These are phyloP conservation scores for Steinernema feltiae DNA, from an alignment of 1,140 invertebrate genomes.

Conservation along the genomic window DNA sequence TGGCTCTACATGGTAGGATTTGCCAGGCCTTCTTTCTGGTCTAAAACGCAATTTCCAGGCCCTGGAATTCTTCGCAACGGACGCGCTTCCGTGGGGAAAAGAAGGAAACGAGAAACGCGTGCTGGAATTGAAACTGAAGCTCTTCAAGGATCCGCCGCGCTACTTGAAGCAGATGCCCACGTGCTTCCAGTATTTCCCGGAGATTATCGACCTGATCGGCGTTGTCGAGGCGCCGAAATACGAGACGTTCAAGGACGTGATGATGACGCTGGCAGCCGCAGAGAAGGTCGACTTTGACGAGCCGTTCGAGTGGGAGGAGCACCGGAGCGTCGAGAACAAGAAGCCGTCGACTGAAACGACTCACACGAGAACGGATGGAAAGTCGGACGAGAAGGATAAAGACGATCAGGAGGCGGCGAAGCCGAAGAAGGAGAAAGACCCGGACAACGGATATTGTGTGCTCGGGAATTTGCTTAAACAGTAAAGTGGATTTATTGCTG, in stretches of 20 bases:
- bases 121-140: neutral
- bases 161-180: neutral
- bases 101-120: neutral
- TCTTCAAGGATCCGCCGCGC: neutral
- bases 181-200: neutral
- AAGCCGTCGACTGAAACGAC: too few species aligned
- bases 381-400: too few species aligned
- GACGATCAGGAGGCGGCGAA: too few species aligned
- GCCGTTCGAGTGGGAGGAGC: neutral
- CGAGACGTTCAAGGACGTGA: neutral
- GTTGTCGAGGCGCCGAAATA: neutral
- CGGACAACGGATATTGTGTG: too few species aligned
- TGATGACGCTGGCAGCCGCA: neutral
- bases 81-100: neutral
- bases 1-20: conserved; percentile 27
- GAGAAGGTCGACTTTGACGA: neutral
- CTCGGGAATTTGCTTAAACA: too few species aligned
- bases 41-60: neutral
- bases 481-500: too few species aligned
- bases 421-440: too few species aligned
- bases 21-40: neutral
- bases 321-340: neutral
- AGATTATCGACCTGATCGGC: neutral
- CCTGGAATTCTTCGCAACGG: conserved; percentile 6
- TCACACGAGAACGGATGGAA: too few species aligned